Percentiles rank a stretch among this genome's conserved stretches.
These are phyloP conservation scores for Caradrina clavipalpis DNA, from an alignment of 2,888 invertebrate species.

Conservation along the genomic window DNA sequence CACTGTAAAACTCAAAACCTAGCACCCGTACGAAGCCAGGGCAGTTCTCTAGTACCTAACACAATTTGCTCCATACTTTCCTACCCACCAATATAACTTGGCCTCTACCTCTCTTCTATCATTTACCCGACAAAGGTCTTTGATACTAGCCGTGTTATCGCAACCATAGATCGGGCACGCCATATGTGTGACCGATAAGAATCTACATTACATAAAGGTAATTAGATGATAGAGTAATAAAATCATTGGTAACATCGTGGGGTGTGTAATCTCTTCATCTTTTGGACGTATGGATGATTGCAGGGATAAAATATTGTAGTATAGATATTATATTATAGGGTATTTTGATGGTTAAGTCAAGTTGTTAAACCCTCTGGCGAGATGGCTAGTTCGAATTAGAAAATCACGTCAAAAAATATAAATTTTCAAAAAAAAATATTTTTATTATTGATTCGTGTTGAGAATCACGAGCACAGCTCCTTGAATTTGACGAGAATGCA, in stretches of 20 bases:
- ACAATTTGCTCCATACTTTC: background rate
- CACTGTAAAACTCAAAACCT: too few relatives aligned
- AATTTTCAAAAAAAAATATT: too few relatives aligned
- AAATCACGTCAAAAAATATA: too few relatives aligned
- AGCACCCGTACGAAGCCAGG: too few relatives aligned
- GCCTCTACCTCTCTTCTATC: background rate
- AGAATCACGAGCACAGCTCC: too few relatives aligned
- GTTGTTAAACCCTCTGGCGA: too few relatives aligned
- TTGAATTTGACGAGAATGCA: too few relatives aligned
- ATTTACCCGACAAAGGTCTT: constrained; percentile 35
- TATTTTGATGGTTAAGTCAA: too few relatives aligned
- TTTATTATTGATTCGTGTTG: too few relatives aligned
- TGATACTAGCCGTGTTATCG: constrained; percentile 70
- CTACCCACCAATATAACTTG: constrained; percentile 26
- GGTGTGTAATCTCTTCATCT: constrained; percentile 73
- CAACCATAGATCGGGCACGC: constrained; percentile 72
- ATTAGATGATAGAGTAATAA: constrained; percentile 88
- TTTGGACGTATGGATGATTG: constrained; percentile 64
- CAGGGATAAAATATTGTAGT: constrained; percentile 1
- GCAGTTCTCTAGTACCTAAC: background rate
- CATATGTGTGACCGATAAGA: constrained; percentile 82
- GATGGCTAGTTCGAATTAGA: too few relatives aligned
- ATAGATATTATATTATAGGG: background rate
- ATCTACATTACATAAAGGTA: constrained; percentile 79
- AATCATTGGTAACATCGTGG: constrained; percentile 80